Base-by-base conservation (phyloP, 2,888 invertebrate species). In the Synergus umbraculus region DNA sequence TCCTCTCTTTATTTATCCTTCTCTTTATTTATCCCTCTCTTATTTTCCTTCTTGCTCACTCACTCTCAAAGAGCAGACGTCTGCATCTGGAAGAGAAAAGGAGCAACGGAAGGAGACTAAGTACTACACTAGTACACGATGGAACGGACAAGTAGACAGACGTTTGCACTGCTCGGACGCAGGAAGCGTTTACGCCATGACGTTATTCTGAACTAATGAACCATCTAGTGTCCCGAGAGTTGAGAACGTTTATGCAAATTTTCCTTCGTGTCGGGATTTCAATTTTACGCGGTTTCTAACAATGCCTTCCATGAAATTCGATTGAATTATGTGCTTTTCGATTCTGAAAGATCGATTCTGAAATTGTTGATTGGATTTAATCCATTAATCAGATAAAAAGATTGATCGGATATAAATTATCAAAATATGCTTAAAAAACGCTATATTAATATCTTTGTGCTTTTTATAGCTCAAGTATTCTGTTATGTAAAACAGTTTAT, bases 201-300 rank as follows among this genome's bases (percentile, higher is more conserved):
- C 67, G 67, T 67, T 67, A 67, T 43, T 67, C 67, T 67, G 44
- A 67, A 46, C 67, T 67, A 67, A 67, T 67, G 67, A 67, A 67
- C 67, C 67, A 46, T 22, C 46, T 66, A 9, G 66, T 66, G 66
- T 66, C 66, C 66, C 10, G 29, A 29, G 22, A 22, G 60, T 18
- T 63, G 63, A 29, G 63, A 63, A 63, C 29, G 29, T 29, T 63
- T 63, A 63, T 63, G 58, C 58, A 58, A 58, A 58, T 58, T 18
- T 58, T 1, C 9, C 18, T 54, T 58, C 18, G 10, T 18, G 18
- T 10, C n/a, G 9, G 18, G 18, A 18, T 18, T 58, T 58, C 18
- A 58, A 58, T 58, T 58, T 18, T 18, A 54, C n/a, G 5, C n/a
- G 8, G n/a, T 54, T 54, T n/a, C n/a, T n/a, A 8, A 54, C n/a